Base-by-base conservation (phyloP, 2,888 invertebrate species). In the Brachyopa scutellaris region DNA sequence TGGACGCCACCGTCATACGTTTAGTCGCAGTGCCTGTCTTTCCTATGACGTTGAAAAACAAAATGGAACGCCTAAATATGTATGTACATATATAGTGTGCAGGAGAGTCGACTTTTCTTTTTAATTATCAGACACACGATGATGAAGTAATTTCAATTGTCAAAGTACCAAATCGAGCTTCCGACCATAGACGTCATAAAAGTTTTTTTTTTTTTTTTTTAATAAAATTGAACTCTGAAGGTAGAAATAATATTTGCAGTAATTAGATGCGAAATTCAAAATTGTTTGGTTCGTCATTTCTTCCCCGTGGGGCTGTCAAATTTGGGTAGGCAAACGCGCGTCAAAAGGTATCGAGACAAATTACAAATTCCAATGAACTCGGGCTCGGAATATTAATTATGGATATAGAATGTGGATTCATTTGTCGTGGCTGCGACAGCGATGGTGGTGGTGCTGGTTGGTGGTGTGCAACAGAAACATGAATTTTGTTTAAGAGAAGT, bases 61-160 rank as follows among this genome's bases (percentile, higher is more conserved):
- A 42, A 51, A 6, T 26, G 26, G n/a, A 57, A 38, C 19, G n/a
- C 59, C 53, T 21, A 69, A 29, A 59, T 33, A 64, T 31, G 21
- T 6, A n/a, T n/a, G n/a, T n/a, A n/a, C n/a, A n/a, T 26, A 26
- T 6, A 26, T 15, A 33, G 19, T 21, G 47, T 7, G 49, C 11
- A 47, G 69, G 59, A 26, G 59, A 31, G 40, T 7, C 42, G 13
- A 45, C 62, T 51, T 9, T 53, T 29, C 33, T 72, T 82, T 77
- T 66, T 82, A 82, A 82, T 82, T 77, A 82, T 82, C 55, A 61
- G 59, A 66, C 70, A 66, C 26, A 66, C 53, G 57, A 57, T 38
- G 17, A 82, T 76, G 77, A 76, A 82, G 82, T 82, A 82, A 82
- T 82, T 72, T 64, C 82, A 77, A 82, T 77, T 82, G 82, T 82